Conservation (phyloP, 2,888 invertebrate species). For the Allophyes oxyacanthae region DNA sequence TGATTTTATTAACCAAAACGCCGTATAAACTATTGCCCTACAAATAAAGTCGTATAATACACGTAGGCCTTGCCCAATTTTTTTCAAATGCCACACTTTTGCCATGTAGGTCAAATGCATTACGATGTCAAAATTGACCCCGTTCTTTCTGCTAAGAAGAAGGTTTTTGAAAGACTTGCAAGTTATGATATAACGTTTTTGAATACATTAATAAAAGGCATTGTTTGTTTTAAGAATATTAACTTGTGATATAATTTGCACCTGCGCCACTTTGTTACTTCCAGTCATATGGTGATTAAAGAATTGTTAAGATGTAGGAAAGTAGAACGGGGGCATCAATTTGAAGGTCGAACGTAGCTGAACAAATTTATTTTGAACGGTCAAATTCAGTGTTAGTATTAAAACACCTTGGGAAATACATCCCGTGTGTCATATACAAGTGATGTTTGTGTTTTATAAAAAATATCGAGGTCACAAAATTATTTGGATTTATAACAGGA, state of each 20-base stretch:
- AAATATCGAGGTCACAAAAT: conserved; percentile 43
- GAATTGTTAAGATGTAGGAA: conserved; percentile 84
- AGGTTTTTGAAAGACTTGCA: conserved; percentile 55
- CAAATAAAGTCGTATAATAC: conserved; percentile 53
- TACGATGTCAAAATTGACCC: conserved; percentile 84
- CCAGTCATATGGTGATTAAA: conserved; percentile 79
- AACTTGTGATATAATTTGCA: conserved; percentile 50
- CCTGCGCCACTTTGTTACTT: conserved; percentile 53
- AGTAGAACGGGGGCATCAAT: conserved; percentile 85
- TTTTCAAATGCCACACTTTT: conserved; percentile 76
- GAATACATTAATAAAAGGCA: conserved; percentile 13
- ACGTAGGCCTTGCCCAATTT: conserved; percentile 68
- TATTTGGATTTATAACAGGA: too few relatives aligned
- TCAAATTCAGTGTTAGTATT: conserved; percentile 69
- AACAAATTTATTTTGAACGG: conserved; percentile 79
- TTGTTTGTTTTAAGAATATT: conserved; percentile 11
- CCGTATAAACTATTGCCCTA: conserved; percentile 48
- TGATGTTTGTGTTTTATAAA: conserved; percentile 26
- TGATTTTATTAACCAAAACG: conserved; percentile 37
- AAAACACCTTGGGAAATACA: conserved; percentile 68
- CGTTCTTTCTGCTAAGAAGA: conserved; percentile 69
- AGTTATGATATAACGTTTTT: conserved; percentile 35
- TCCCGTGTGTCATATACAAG: conserved; percentile 59
- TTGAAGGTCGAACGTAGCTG: conserved; percentile 81
- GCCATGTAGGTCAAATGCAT: conserved; percentile 85